Conservation (phyloP, 2,797 vertebrate genomes). For the Galaxias olidus region DNA sequence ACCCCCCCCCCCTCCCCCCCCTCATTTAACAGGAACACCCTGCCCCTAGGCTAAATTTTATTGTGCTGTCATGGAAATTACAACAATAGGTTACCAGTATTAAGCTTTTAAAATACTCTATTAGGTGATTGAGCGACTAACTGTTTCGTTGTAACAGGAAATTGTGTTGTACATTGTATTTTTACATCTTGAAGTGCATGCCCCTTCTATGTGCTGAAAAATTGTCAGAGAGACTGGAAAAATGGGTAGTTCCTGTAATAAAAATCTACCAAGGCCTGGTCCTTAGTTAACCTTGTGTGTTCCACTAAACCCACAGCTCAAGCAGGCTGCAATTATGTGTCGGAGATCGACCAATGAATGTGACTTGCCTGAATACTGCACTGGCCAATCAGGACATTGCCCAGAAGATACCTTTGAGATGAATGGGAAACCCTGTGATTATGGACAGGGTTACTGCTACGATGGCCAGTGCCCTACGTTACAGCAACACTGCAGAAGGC, state of each 20-base stretch:
- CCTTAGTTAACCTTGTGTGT: background rate
- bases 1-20: background rate
- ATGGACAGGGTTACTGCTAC: constrained; percentile 78
- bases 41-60: background rate
- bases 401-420: constrained; percentile 85
- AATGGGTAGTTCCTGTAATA: too few species aligned
- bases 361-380: constrained; percentile 85
- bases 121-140: background rate
- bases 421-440: constrained; percentile 82
- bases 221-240: too few species aligned
- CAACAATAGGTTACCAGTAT: background rate
- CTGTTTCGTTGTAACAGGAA: constrained; percentile 47
- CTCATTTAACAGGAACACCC: constrained; percentile 17
- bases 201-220: too few species aligned
- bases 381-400: constrained; percentile 70
- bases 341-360: constrained; percentile 72
- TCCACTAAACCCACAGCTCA: constrained; percentile 57
- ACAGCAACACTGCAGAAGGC: constrained; percentile 76
- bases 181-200: too few species aligned
- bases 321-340: constrained; percentile 66
- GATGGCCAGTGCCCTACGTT: constrained; percentile 82
- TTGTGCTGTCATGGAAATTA: constrained; percentile 11
- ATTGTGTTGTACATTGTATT: background rate
- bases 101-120: background rate
- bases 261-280: background rate